Percentiles rank a stretch among this genome's conserved stretches.
phyloP scores from a whole-genome alignment of 2,797 vertebrate genomes.

The Hydrolagus colliei region DNA sequence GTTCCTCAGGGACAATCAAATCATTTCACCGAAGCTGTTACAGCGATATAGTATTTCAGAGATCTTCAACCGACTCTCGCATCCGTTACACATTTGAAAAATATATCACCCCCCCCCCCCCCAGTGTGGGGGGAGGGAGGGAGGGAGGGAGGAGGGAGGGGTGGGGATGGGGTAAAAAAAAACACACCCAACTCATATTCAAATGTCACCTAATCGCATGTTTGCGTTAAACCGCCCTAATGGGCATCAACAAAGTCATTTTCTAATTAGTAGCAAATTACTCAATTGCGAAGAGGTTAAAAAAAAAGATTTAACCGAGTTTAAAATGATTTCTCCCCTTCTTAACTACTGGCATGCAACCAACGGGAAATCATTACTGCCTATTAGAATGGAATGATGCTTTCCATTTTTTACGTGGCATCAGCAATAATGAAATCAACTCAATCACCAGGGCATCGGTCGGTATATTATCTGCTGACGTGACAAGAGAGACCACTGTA shows the following conservation, averaged over 20 bases:
- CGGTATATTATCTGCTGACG: background rate
- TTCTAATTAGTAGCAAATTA: constrained; percentile 2
- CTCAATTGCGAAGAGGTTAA: background rate
- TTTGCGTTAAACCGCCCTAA: background rate
- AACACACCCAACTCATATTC: background rate
- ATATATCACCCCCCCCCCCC: background rate
- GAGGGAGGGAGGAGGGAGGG: no score
- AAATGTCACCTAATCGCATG: constrained; percentile 3
- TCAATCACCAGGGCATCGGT: background rate
- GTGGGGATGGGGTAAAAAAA: background rate
- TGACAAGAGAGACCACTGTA: background rate
- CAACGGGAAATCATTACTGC: constrained; percentile 24
- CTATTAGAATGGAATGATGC: constrained; percentile 1
- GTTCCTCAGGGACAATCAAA: background rate
- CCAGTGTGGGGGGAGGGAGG: no score
- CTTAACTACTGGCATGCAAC: background rate
- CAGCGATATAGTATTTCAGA: constrained; percentile 4
- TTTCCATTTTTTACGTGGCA: constrained; percentile 11
- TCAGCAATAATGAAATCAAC: background rate
- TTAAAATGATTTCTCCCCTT: background rate
- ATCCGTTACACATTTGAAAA: constrained; percentile 7
- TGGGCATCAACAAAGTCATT: background rate
- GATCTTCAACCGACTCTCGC: no score
- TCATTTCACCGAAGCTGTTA: constrained; percentile 7
- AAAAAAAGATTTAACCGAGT: background rate